Percentiles rank a stretch among this genome's conserved stretches.
Evolutionary conservation across 2,888 invertebrate genomes (phyloP).

Genomic region (Acleris emargana): DNA sequence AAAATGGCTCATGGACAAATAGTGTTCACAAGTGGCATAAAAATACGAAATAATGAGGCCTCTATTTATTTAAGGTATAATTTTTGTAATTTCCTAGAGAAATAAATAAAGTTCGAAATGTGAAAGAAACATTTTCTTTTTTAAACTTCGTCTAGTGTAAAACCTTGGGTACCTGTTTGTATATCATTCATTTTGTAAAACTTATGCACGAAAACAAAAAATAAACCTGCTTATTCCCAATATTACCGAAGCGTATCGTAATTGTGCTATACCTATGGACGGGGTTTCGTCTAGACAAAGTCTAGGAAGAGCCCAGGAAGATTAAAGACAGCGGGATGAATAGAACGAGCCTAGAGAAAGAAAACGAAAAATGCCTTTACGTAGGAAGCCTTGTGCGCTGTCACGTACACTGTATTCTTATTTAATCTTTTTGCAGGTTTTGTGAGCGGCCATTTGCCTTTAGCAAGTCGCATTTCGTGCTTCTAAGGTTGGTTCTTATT

Average conservation of each 20-base stretch:
- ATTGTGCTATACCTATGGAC: slow-evolving; percentile 15
- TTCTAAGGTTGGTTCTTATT: not conserved
- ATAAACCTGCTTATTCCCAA: not conserved
- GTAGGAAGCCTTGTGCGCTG: slow-evolving; percentile 72
- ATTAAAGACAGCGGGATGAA: slow-evolving; percentile 78
- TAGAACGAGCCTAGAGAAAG: slow-evolving; percentile 69
- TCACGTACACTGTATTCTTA: slow-evolving; percentile 78
- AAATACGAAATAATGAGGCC: too few relatives aligned
- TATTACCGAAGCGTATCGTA: slow-evolving; percentile 17
- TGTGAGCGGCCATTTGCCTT: slow-evolving; percentile 50
- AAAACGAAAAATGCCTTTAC: slow-evolving; percentile 77
- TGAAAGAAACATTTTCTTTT: too few relatives aligned
- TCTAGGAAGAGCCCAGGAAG: slow-evolving; percentile 66
- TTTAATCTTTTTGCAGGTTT: slow-evolving; percentile 76
- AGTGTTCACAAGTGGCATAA: too few relatives aligned
- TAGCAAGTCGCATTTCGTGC: slow-evolving; percentile 14
- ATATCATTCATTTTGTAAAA: too few relatives aligned
- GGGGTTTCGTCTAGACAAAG: slow-evolving; percentile 65
- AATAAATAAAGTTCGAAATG: too few relatives aligned
- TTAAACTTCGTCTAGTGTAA: too few relatives aligned
- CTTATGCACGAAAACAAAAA: not conserved
- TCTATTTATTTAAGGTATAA: too few relatives aligned
- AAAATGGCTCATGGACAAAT: too few relatives aligned
- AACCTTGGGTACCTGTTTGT: too few relatives aligned
- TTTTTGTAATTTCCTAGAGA: too few relatives aligned